Conservation (phyloP, 1,140 invertebrate species). For the Battus philenor region DNA sequence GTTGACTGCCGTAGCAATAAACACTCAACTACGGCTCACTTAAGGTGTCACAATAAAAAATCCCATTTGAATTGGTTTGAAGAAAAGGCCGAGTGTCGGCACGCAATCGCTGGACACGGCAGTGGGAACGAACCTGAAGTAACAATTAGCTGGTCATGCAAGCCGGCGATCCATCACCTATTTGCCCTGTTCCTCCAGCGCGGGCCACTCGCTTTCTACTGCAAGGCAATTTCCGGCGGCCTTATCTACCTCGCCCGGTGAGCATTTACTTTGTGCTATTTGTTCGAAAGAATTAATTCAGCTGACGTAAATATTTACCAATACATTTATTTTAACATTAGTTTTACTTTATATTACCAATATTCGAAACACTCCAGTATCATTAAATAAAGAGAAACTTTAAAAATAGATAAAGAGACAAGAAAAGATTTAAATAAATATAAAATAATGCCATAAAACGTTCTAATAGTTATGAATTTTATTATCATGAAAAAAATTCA, state of each 20-base stretch:
- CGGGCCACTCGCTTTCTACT: conserved; percentile 58
- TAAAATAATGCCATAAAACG: too few species aligned
- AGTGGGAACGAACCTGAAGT: conserved; percentile 43
- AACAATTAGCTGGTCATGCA: conserved; percentile 71
- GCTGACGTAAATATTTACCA: conserved; percentile 53
- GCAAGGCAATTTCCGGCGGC: conserved; percentile 68
- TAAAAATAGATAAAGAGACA: too few species aligned
- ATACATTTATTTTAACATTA: conserved; percentile 27
- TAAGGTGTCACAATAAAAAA: conserved; percentile 49
- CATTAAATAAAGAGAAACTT: too few species aligned
- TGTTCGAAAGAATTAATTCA: conserved; percentile 68
- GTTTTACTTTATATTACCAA: too few species aligned
- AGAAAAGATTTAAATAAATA: too few species aligned
- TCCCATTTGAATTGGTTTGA: conserved; percentile 35
- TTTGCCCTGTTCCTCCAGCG: conserved; percentile 47
- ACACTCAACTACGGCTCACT: conserved; percentile 35
- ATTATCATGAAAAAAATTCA: too few species aligned
- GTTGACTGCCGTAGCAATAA: conserved; percentile 14
- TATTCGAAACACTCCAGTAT: too few species aligned
- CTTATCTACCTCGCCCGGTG: conserved; percentile 57
- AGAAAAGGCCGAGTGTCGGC: conserved; percentile 36
- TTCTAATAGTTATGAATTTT: too few species aligned
- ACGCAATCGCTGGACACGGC: conserved; percentile 36
- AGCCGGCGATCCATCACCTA: conserved; percentile 64
- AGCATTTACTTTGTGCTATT: conserved; percentile 51